phyloP scores from a whole-genome alignment of 1,140 invertebrate genomes.

The Drosophila pectinifera region DNA sequence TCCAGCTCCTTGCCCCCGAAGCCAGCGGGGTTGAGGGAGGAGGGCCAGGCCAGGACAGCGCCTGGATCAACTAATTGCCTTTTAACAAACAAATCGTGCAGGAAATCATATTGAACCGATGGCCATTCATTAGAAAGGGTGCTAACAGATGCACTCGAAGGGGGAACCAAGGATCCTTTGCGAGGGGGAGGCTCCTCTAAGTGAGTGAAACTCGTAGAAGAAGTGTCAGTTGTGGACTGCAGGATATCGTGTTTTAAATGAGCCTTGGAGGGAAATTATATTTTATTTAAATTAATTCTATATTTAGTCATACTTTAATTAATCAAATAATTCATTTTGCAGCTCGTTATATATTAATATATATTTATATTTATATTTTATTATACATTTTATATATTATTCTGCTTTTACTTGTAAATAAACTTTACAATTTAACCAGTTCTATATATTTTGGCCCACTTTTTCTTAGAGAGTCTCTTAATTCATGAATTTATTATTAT shows the following conservation, averaged over 20 bases:
- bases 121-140: conserved; percentile 68
- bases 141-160: conserved; percentile 28
- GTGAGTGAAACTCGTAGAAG: neutral
- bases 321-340: too few species aligned
- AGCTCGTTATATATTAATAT: too few species aligned
- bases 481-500: too few species aligned
- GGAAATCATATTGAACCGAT: conserved; percentile 78
- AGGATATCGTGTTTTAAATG: neutral
- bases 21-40: conserved; percentile 18
- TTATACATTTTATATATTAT: too few species aligned
- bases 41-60: conserved; percentile 13
- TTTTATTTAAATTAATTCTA: neutral
- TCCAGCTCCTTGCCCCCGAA: conserved; percentile 10
- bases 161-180: neutral
- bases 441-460: too few species aligned
- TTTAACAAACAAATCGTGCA: conserved; percentile 83
- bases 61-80: conserved; percentile 76
- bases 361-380: too few species aligned
- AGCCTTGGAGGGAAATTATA: too few species aligned
- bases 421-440: too few species aligned
- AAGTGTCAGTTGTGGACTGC: neutral
- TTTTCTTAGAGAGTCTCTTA: too few species aligned
- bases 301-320: too few species aligned
- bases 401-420: too few species aligned
- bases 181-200: neutral